Evolutionary conservation across 2,888 invertebrate species (phyloP), one percentile per base, ranked within the genome.

Genomic region (Lypha dubia): DNA sequence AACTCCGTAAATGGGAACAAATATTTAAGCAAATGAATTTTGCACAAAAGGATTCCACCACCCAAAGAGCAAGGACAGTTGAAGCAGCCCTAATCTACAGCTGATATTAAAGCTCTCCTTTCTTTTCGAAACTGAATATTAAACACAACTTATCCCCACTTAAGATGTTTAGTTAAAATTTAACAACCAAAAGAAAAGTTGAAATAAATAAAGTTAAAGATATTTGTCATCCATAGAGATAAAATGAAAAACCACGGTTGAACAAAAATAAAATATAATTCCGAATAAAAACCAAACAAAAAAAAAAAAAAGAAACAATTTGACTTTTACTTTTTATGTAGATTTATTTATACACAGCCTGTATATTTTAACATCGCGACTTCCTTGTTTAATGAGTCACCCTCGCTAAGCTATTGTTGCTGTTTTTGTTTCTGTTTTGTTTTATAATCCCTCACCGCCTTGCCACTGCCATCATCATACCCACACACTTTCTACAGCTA

Each of bases 351-450:
- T 38, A 15, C 15, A 22, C 46, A 22, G 28, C n/a, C 17, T 53
- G 20, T 22, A 44, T 17, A 35, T 44, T 63, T 46, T 56, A 15
- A 41, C 1, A 20, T 49, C 9, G 11, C 35, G 32, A 17, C 28
- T 70, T 62, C 1, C 41, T 63, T 41, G 44, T 53, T 75, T 74
- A 75, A 62, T 62, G 74, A 75, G 74, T 81, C 75, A 81, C 68
- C 68, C 62, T 53, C 46, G 46, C 17, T 32, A n/a, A n/a, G n/a
- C n/a, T n/a, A n/a, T n/a, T n/a, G n/a, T n/a, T n/a, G n/a, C n/a
- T n/a, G n/a, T n/a, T n/a, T n/a, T n/a, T n/a, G n/a, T n/a, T n/a
- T n/a, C 9, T 24, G 13, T 7, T 46, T 7, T 44, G 20, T 32
- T 53, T n/a, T 44, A 22, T 32, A 80, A 67, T 58, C 73, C 58